Conservation (phyloP, 2,797 vertebrate species). For the Halcyon chelicuti region DNA sequence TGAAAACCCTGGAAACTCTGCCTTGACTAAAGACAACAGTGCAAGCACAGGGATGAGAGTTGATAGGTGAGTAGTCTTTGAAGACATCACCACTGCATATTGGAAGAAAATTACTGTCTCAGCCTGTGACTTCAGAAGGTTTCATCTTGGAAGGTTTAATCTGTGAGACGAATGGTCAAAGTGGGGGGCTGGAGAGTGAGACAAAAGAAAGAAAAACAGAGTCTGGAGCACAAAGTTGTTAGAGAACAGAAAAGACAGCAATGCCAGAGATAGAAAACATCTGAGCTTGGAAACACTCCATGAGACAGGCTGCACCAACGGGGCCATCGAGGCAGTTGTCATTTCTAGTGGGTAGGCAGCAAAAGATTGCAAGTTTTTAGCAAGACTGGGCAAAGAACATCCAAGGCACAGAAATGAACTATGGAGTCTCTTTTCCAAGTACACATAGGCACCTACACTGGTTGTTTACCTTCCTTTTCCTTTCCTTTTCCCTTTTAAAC, state of each 20-base stretch:
- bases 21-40: neutral
- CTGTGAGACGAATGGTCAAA: neutral
- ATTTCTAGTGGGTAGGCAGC: neutral
- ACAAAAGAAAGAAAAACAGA: neutral
- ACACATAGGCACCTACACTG: rapidly evolving
- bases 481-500: neutral
- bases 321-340: neutral
- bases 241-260: neutral
- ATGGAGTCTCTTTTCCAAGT: neutral
- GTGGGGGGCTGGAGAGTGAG: neutral
- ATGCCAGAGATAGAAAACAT: neutral
- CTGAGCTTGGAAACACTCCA: neutral
- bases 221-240: neutral
- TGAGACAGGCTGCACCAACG: rapidly evolving
- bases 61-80: neutral
- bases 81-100: neutral
- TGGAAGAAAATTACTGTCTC: neutral
- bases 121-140: neutral
- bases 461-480: neutral
- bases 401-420: neutral
- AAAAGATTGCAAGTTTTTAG: neutral
- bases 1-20: rapidly evolving
- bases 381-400: neutral
- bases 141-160: neutral
- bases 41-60: neutral